Evolutionary conservation across 2,888 invertebrate species (phyloP), one percentile per base, ranked within the genome.

Genomic region (Melieria omissa): DNA sequence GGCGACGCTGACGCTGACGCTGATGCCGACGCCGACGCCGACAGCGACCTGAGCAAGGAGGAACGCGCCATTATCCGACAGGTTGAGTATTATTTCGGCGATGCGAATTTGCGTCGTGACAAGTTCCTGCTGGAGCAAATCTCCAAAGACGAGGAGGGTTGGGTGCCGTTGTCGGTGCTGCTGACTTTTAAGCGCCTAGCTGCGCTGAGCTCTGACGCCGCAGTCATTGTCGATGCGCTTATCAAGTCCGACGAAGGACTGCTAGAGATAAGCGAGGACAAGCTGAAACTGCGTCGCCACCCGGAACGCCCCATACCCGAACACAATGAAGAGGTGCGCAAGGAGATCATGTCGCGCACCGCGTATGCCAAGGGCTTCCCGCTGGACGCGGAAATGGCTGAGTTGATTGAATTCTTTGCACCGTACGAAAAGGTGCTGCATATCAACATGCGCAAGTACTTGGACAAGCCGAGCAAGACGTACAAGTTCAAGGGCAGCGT

Each of bases 111-210:
- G 66, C 92, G 93, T 0, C 91, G 94, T 73, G 99, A 99, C 85
- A 97, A 95, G 86, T 99, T 98, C 85, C 88, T 99, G n/a, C 91
- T 92, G 79, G 94, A 95, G 74, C 93, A 97, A 87, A 91, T 94
- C 1, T 91, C 91, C 78, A 89, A 94, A 76, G 94, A 96, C 78
- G 94, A 97, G 74, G 94, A 97, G 68, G 98, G 95, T 4, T 96
- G 99, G 99, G 91, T 99, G 29, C 91, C 95, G 0, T 85, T 99
- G 61, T 91, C 93, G 0, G 91, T 94, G 0, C 90, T 99, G 87
- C 88, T 94, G 62, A 96, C 92, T 73, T 99, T 99, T 86, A 97
- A 98, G 86, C 90, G 98, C 41, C 89, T 99, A 41, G 90, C 93
- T 0, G 88, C 90, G 47, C 84, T 98, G 12, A 90, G 92, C 0